phyloP scores from a whole-genome alignment of 2,797 vertebrate genomes.

The Brachymystax lenok region DNA sequence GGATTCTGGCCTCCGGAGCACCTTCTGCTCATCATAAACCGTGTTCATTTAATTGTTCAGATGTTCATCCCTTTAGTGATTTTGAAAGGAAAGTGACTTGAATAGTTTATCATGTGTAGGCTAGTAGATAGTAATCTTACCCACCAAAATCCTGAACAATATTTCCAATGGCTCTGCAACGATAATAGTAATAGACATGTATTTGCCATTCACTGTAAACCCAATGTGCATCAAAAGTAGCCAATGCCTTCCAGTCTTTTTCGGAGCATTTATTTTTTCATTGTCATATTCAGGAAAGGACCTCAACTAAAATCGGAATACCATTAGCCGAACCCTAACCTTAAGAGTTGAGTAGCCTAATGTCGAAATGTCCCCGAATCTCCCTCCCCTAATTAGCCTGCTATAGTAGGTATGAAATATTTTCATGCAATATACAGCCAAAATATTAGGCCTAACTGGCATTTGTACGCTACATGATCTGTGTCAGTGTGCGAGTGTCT shows the following conservation, averaged over 20 bases:
- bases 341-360: neutral
- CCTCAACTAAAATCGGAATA: conserved; percentile 35
- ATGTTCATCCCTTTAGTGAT: conserved; percentile 60
- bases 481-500: too few relatives aligned
- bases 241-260: neutral
- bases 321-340: neutral
- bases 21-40: conserved; percentile 64
- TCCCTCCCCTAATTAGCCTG: too few relatives aligned
- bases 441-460: too few relatives aligned
- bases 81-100: conserved; percentile 11
- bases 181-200: neutral
- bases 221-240: neutral
- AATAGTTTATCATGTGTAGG: neutral
- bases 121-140: neutral
- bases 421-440: too few relatives aligned
- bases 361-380: too few relatives aligned
- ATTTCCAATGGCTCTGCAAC: neutral
- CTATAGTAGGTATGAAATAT: too few relatives aligned
- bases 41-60: conserved; percentile 77
- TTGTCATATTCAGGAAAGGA: neutral
- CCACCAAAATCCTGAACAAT: neutral
- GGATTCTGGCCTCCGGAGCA: conserved; percentile 71
- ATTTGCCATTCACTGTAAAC: neutral
- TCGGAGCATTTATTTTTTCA: neutral
- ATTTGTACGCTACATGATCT: too few relatives aligned